phyloP scores from a whole-genome alignment of 2,113 vertebrate species.

The Callithrix jacchus region DNA sequence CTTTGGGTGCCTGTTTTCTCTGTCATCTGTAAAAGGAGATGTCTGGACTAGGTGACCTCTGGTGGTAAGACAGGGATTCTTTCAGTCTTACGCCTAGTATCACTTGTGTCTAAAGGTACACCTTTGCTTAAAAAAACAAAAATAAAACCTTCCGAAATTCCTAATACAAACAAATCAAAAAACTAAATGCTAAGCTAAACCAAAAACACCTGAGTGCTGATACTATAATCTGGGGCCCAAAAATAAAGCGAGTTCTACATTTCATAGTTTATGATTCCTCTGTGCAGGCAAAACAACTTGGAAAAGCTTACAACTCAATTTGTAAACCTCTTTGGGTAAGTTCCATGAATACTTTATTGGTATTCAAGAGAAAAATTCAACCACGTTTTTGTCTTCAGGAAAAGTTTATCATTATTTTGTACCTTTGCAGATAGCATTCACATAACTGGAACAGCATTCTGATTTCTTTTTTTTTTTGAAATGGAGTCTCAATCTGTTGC shows the following conservation, averaged over 20 bases:
- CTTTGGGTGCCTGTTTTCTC: neutral
- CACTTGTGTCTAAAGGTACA: neutral
- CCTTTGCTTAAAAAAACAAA: neutral
- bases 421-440: neutral
- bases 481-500: too few relatives aligned
- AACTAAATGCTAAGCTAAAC: neutral
- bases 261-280: neutral
- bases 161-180: neutral
- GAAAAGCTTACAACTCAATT: conserved; percentile 15
- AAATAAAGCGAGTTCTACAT: neutral
- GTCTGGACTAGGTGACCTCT: neutral
- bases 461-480: too few relatives aligned
- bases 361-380: conserved; percentile 16
- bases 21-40: neutral
- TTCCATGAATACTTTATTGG: neutral
- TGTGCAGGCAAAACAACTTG: neutral
- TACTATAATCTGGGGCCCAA: neutral
- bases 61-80: neutral
- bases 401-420: neutral
- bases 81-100: neutral
- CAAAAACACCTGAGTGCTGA: neutral
- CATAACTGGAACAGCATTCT: neutral
- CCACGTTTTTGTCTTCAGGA: neutral
- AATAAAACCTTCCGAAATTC: neutral
- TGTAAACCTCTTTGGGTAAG: neutral